Conservation (phyloP, 2,113 vertebrate species). For the Myiozetetes cayanensis region DNA sequence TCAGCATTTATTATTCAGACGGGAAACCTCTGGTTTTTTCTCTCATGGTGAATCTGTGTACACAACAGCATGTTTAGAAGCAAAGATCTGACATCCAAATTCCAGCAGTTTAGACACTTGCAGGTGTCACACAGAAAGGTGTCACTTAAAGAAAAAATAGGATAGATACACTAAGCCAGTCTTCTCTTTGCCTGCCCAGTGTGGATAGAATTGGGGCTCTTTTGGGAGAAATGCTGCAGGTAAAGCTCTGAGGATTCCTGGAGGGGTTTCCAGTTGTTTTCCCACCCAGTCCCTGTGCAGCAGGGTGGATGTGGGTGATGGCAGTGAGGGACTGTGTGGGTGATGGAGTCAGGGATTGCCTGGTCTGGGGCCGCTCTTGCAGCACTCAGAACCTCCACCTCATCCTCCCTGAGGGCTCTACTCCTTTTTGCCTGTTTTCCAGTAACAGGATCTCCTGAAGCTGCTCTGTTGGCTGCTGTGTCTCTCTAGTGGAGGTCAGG, state of each 20-base stretch:
- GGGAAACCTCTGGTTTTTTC: not conserved
- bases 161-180: not conserved
- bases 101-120: not conserved
- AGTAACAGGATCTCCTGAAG: not conserved
- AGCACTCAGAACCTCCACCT: not conserved
- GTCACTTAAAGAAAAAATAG: not conserved
- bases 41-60: not conserved
- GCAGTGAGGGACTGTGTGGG: no score
- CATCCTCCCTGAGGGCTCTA: rapidly evolving
- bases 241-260: not conserved
- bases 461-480: not conserved
- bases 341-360: rapidly evolving
- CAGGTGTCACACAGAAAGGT: not conserved
- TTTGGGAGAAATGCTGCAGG: not conserved
- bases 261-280: not conserved
- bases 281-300: not conserved
- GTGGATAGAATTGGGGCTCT: not conserved
- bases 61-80: not conserved
- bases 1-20: not conserved
- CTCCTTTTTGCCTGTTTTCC: not conserved
- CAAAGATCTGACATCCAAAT: not conserved
- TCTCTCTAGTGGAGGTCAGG: not conserved
- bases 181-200: not conserved
- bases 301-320: not conserved
- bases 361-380: rapidly evolving